A percentile compares a stretch with the other conserved stretches of the same genome.
phyloP scores from a whole-genome alignment of 2,888 invertebrate genomes.

The Eledona agricola region DNA sequence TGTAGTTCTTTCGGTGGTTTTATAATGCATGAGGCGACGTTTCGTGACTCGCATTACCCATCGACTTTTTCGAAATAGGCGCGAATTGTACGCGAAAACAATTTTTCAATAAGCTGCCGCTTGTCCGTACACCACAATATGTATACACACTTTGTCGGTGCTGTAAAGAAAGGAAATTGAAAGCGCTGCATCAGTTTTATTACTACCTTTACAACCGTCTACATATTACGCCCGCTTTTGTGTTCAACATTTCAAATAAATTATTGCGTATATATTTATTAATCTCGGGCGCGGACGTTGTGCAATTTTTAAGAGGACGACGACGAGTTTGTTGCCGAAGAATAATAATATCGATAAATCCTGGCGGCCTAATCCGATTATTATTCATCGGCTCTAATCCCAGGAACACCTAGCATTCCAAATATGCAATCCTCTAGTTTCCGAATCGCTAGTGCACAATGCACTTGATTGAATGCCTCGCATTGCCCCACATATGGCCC shows the following conservation, averaged over 20 bases:
- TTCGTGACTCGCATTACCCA: constrained; percentile 51
- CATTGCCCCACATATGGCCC: too few relatives aligned
- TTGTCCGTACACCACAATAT: constrained; percentile 4
- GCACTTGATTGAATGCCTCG: too few relatives aligned
- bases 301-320: constrained; percentile 2
- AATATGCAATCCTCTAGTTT: too few relatives aligned
- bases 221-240: constrained; percentile 10
- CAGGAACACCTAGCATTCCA: too few relatives aligned
- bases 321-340: too few relatives aligned
- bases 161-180: constrained; percentile 12
- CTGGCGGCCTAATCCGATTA: too few relatives aligned
- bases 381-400: too few relatives aligned
- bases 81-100: background rate
- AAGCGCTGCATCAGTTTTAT: constrained; percentile 19
- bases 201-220: constrained; percentile 12
- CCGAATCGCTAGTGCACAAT: too few relatives aligned
- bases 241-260: constrained; percentile 8
- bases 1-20: constrained; percentile 51
- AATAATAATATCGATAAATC: too few relatives aligned
- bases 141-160: constrained; percentile 11
- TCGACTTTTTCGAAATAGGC: constrained; percentile 29
- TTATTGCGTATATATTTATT: constrained; percentile 10
- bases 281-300: constrained; percentile 4
- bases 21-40: constrained; percentile 52
- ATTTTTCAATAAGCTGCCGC: constrained; percentile 5